Conservation (phyloP, 2,113 vertebrate species). For the Camelus dromedarius region DNA sequence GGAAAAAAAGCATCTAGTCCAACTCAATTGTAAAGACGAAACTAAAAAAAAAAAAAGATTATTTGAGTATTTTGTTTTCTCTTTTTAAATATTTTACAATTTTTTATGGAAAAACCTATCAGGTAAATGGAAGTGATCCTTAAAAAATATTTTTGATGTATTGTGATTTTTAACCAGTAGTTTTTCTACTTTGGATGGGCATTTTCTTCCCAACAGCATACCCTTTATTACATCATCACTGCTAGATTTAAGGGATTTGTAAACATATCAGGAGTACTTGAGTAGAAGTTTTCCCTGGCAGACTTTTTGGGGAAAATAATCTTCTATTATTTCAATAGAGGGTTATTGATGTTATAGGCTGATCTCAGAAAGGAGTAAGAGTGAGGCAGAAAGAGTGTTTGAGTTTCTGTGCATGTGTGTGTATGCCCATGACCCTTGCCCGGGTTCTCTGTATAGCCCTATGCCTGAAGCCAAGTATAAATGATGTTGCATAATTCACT, state of each 20-base stretch:
- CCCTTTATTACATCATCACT: neutral
- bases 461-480: slow-evolving; percentile 46
- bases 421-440: neutral
- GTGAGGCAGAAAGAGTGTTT: neutral
- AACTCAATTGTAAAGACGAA: slow-evolving; percentile 31
- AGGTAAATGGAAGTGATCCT: slow-evolving; percentile 54
- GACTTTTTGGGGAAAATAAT: neutral
- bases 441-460: slow-evolving; percentile 33
- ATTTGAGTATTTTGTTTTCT: slow-evolving; percentile 47
- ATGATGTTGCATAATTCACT: neutral
- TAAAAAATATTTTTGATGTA: slow-evolving; percentile 61
- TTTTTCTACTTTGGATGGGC: slow-evolving; percentile 56
- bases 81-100: slow-evolving; percentile 66
- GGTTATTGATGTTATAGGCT: neutral
- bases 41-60: slow-evolving; percentile 24
- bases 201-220: slow-evolving; percentile 15
- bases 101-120: slow-evolving; percentile 59
- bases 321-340: neutral
- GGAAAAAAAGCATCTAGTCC: neutral
- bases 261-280: slow-evolving; percentile 42
- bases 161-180: slow-evolving; percentile 60
- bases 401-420: neutral
- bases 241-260: slow-evolving; percentile 4
- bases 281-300: slow-evolving; percentile 47
- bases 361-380: slow-evolving; percentile 35